Conservation (phyloP, 2,888 invertebrate species). For the Auanema sp. region DNA sequence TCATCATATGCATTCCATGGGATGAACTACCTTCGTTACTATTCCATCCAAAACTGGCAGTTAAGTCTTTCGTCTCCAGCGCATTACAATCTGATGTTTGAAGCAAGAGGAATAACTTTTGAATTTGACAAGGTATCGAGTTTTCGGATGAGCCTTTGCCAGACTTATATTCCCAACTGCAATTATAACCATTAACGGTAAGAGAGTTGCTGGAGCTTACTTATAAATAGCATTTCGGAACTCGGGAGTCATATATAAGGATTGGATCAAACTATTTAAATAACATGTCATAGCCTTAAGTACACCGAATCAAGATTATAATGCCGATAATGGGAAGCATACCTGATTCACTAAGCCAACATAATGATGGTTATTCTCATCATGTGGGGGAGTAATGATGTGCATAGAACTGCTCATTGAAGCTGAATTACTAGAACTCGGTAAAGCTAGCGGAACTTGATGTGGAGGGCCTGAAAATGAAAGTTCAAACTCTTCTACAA, state of each 20-base stretch:
- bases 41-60: slow-evolving; percentile 87
- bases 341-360: slow-evolving; percentile 62
- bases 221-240: slow-evolving; percentile 82
- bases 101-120: slow-evolving; percentile 80
- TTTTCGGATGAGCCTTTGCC: slow-evolving; percentile 68
- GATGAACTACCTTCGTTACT: slow-evolving; percentile 72
- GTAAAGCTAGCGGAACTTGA: slow-evolving; percentile 9
- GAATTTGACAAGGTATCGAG: slow-evolving; percentile 83
- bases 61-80: slow-evolving; percentile 83
- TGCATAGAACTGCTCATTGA: neutral
- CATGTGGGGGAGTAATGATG: slow-evolving; percentile 25
- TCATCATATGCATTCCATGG: neutral
- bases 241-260: slow-evolving; percentile 87
- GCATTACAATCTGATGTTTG: slow-evolving; percentile 81
- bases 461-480: neutral
- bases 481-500: no score
- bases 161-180: slow-evolving; percentile 43
- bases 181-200: slow-evolving; percentile 2
- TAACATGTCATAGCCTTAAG: slow-evolving; percentile 85
- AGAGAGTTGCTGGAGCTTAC: slow-evolving; percentile 35
- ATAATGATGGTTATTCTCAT: slow-evolving; percentile 60
- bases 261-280: slow-evolving; percentile 83
- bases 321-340: neutral
- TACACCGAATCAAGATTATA: neutral
- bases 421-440: neutral